A percentile compares a stretch with the other conserved stretches of the same genome.
Evolutionary conservation across 1,140 invertebrate genomes (phyloP).

Genomic region (Zophobas morio): DNA sequence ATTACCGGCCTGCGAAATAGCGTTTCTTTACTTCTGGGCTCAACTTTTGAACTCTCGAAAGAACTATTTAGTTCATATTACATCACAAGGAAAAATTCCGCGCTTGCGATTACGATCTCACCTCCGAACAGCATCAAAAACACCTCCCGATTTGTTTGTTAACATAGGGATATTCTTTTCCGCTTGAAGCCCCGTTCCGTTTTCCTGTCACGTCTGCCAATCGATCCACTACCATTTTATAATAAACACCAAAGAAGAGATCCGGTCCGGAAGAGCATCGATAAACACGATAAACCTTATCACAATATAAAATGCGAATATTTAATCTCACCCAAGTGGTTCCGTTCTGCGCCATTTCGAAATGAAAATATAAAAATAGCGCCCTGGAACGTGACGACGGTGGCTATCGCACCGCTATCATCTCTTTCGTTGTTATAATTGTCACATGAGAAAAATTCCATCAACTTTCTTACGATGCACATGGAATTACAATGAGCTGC

Average conservation of each 20-base stretch:
- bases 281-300: slow-evolving; percentile 42
- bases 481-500: slow-evolving; percentile 5
- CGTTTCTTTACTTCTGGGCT: too few relatives aligned
- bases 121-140: neutral
- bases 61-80: too few relatives aligned
- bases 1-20: too few relatives aligned
- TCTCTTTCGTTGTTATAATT: neutral
- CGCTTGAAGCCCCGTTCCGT: slow-evolving; percentile 6
- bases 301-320: slow-evolving; percentile 33
- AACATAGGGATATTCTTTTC: slow-evolving; percentile 17
- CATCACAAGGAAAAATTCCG: too few relatives aligned
- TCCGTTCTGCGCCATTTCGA: slow-evolving; percentile 1
- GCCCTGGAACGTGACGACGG: neutral
- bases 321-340: slow-evolving; percentile 15
- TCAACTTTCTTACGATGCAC: neutral
- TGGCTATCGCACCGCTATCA: neutral
- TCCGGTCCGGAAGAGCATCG: slow-evolving; percentile 25
- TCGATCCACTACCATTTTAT: slow-evolving; percentile 25
- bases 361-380: neutral
- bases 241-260: slow-evolving; percentile 30
- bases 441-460: slow-evolving; percentile 31
- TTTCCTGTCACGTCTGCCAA: slow-evolving; percentile 28
- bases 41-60: too few relatives aligned
- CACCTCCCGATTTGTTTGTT: slow-evolving; percentile 33
- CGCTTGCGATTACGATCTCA: too few relatives aligned